Conservation (phyloP, 2,113 vertebrate genomes). For the Cyprinodon variegatus region DNA sequence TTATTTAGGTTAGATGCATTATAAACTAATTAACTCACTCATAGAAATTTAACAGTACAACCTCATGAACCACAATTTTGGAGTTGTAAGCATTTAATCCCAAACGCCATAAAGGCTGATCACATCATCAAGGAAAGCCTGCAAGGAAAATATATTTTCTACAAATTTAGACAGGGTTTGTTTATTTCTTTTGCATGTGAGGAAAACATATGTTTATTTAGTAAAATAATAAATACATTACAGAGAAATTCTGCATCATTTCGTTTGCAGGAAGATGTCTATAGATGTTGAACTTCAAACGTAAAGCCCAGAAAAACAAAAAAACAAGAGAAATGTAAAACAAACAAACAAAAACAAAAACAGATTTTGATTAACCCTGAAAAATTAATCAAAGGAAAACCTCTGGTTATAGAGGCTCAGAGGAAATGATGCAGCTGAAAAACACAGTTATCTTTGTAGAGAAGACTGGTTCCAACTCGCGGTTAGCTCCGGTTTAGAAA, state of each 20-base stretch:
- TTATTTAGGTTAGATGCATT: neutral
- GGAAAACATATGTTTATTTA: constrained; percentile 42
- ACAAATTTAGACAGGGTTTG: neutral
- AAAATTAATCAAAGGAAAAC: neutral
- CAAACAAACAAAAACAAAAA: neutral
- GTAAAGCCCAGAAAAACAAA: neutral
- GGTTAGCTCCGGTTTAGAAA: too few species aligned
- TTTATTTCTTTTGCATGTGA: neutral
- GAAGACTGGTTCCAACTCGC: constrained; percentile 23
- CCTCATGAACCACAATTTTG: neutral
- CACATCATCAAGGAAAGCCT: neutral
- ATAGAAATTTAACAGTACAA: neutral
- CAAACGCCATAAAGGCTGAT: neutral
- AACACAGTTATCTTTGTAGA: neutral
- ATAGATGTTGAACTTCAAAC: neutral
- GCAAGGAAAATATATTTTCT: neutral
- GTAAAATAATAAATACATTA: constrained; percentile 37
- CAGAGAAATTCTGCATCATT: constrained; percentile 7
- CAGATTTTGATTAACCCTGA: constrained; percentile 22
- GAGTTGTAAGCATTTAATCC: neutral
- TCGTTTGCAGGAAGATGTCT: neutral
- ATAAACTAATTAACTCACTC: neutral
- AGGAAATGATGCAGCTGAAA: constrained; percentile 1
- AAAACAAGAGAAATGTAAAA: neutral
- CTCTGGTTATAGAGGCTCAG: constrained; percentile 32